phyloP scores from a whole-genome alignment of 2,113 vertebrate genomes.

The Montifringilla adamsi region DNA sequence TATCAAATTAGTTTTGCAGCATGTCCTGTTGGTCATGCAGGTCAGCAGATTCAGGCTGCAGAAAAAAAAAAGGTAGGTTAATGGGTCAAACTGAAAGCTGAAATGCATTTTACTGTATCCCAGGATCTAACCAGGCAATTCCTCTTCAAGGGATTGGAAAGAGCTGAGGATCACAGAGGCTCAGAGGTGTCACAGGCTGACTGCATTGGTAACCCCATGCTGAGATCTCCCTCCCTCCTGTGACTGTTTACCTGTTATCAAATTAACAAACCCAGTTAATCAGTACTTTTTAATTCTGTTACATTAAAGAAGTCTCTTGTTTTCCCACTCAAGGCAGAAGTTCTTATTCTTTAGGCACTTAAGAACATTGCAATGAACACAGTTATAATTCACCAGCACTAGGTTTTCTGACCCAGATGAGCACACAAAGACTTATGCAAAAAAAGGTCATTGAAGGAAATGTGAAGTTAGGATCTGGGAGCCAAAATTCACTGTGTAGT shows the following conservation, averaged over 20 bases:
- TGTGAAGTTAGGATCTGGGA: neutral
- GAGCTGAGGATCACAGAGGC: neutral
- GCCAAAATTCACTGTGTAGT: accelerated
- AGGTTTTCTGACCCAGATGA: neutral
- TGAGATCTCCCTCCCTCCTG: no score
- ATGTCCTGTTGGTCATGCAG: neutral
- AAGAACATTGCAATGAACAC: neutral
- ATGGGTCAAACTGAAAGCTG: neutral
- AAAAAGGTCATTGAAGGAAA: neutral
- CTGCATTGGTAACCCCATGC: no score
- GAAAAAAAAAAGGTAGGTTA: neutral
- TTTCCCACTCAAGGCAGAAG: neutral
- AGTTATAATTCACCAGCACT: neutral
- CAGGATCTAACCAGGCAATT: neutral
- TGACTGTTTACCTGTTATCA: neutral
- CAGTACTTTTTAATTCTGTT: neutral
- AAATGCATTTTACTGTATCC: neutral
- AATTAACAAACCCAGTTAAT: neutral
- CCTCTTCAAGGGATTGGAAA: neutral
- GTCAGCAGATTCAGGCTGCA: neutral
- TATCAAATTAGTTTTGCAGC: neutral
- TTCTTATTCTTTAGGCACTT: neutral
- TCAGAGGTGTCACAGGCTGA: neutral
- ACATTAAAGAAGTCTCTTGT: neutral
- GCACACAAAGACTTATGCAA: neutral